Conservation (phyloP, 1,140 invertebrate species). For the Drosophila pallidifrons region DNA sequence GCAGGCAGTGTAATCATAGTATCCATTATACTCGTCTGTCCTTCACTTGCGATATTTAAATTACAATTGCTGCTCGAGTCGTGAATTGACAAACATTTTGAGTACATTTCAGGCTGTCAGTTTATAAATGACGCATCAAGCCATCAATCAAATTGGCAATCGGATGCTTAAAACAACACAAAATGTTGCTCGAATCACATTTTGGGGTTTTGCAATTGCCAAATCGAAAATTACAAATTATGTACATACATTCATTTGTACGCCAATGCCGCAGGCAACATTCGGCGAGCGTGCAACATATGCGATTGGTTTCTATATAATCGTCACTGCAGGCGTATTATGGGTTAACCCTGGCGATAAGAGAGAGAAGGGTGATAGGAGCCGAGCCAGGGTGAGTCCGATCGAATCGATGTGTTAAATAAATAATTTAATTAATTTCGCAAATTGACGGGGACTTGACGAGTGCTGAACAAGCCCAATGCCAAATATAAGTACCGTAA, state of each 20-base stretch:
- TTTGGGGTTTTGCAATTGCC: constrained; percentile 36
- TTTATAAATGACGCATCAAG: constrained; percentile 60
- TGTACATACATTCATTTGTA: constrained; percentile 1
- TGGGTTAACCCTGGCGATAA: not conserved
- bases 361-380: not conserved
- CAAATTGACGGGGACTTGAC: constrained; percentile 70
- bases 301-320: constrained; percentile 14
- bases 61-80: constrained; percentile 45
- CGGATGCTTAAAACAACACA: constrained; percentile 38
- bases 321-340: constrained; percentile 13
- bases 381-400: not conserved
- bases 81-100: constrained; percentile 70
- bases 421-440: constrained; percentile 81
- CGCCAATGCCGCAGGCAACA: constrained; percentile 4
- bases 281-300: constrained; percentile 19
- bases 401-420: constrained; percentile 60
- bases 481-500: constrained; percentile 44
- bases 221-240: constrained; percentile 57
- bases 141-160: constrained; percentile 61
- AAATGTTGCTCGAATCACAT: constrained; percentile 33
- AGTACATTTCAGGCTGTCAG: constrained; percentile 60
- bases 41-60: constrained; percentile 45
- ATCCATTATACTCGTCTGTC: constrained; percentile 26
- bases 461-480: constrained; percentile 33
- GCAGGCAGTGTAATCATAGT: constrained; percentile 7